Conservation (phyloP, 2,113 vertebrate genomes). For the Eublepharis macularius region DNA sequence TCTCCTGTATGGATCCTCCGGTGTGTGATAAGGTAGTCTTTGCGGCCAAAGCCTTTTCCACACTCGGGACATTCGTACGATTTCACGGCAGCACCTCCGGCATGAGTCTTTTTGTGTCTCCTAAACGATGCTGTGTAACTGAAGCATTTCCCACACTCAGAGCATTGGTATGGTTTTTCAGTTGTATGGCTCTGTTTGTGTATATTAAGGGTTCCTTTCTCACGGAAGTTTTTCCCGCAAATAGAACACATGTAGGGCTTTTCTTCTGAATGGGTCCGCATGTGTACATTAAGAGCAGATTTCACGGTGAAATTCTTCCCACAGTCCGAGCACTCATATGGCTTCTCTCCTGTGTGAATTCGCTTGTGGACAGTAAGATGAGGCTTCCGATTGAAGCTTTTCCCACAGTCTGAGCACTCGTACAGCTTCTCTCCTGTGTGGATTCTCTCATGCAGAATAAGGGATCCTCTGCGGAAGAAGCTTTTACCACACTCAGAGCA, state of each 20-base stretch:
- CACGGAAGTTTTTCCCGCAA: conserved; percentile 56
- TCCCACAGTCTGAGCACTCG: conserved; percentile 48
- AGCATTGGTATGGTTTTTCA: conserved; percentile 51
- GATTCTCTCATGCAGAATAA: conserved; percentile 52
- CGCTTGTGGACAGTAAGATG: conserved; percentile 45
- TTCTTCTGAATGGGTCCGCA: conserved; percentile 55
- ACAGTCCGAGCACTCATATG: conserved; percentile 47
- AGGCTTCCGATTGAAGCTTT: conserved; percentile 46
- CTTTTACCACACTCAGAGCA: conserved; percentile 69
- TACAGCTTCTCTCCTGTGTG: conserved; percentile 57
- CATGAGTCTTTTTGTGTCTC: conserved; percentile 69
- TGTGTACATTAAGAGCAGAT: conserved; percentile 55
- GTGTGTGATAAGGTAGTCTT: conserved; percentile 59
- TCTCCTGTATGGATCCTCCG: conserved; percentile 64
- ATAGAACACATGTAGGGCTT: conserved; percentile 52
- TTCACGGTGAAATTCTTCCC: conserved; percentile 57
- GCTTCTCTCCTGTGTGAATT: conserved; percentile 60
- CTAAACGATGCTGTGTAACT: conserved; percentile 56
- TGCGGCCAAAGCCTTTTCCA: conserved; percentile 62
- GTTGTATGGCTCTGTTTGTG: conserved; percentile 58
- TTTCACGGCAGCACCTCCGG: conserved; percentile 44
- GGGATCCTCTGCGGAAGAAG: conserved; percentile 50
- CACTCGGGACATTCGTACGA: conserved; percentile 60
- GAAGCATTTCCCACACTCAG: conserved; percentile 54
- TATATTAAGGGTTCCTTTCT: conserved; percentile 51